Evolutionary conservation across 2,888 invertebrate genomes (phyloP).

Genomic region (Calephelis perditalis): DNA sequence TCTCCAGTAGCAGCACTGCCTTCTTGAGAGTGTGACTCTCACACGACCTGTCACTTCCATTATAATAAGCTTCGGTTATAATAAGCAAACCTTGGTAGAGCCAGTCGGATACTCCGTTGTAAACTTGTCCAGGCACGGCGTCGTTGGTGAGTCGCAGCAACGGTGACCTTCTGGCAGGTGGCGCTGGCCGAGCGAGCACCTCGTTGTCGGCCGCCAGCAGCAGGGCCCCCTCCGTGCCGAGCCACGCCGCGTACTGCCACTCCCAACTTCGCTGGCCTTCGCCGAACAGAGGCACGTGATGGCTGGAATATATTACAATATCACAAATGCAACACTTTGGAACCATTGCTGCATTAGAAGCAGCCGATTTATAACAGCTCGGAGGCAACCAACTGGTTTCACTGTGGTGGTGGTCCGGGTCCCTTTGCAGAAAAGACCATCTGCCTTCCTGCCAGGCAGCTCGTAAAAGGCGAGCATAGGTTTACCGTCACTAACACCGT

Average conservation of each 20-base stretch:
- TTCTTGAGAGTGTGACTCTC: no score
- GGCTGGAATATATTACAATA: conserved; percentile 64
- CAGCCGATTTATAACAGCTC: no score
- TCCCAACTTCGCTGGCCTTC: conserved; percentile 83
- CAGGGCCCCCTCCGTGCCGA: conserved; percentile 86
- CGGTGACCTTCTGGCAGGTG: conserved; percentile 80
- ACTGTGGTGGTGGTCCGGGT: no score
- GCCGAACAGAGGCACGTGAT: conserved; percentile 90
- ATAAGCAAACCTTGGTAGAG: conserved; percentile 89
- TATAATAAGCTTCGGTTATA: no score
- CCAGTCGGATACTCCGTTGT: conserved; percentile 98
- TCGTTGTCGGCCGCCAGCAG: conserved; percentile 92
- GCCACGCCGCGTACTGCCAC: conserved; percentile 91
- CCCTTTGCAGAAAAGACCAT: no score
- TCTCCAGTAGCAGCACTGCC: no score
- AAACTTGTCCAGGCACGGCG: conserved; percentile 87
- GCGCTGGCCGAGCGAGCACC: conserved; percentile 88
- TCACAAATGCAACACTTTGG: not conserved
- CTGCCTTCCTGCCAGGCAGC: no score
- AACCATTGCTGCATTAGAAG: no score
- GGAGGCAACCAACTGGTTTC: no score
- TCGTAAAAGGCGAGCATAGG: no score
- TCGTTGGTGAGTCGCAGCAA: conserved; percentile 86
- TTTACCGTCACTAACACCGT: no score
- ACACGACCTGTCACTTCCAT: no score